Conservation (phyloP, 1,140 invertebrate species). For the Meteorus sp. region DNA sequence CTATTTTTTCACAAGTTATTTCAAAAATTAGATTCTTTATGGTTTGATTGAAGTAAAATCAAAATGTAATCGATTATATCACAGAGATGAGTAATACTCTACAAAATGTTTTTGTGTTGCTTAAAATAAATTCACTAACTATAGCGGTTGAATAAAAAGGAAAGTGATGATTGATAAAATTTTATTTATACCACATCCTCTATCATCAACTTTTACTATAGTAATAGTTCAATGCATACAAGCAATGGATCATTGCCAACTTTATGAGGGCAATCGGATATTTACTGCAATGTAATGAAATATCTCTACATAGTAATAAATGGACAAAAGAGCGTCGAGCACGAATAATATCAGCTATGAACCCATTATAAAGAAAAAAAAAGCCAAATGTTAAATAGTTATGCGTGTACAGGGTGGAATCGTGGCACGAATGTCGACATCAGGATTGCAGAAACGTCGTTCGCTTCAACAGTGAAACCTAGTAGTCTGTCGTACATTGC, state of each 20-base stretch:
- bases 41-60: too few species aligned
- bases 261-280: too few species aligned
- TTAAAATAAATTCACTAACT: background rate
- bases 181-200: too few species aligned
- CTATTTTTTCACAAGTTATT: too few species aligned
- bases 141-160: too few species aligned
- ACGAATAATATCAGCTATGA: background rate
- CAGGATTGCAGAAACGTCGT: slow-evolving; percentile 1
- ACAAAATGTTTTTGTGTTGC: background rate
- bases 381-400: background rate
- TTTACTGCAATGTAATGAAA: slow-evolving; percentile 1
- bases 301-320: background rate
- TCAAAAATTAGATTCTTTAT: too few species aligned
- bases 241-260: too few species aligned
- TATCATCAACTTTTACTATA: too few species aligned
- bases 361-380: background rate
- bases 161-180: too few species aligned
- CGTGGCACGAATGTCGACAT: slow-evolving; percentile 15
- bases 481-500: slow-evolving; percentile 23
- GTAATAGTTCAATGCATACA: too few species aligned
- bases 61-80: too few species aligned
- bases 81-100: background rate
- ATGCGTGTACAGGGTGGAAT: slow-evolving; percentile 12
- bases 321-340: slow-evolving; percentile 7
- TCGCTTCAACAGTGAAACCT: background rate